Evolutionary conservation across 2,888 invertebrate species (phyloP).

Genomic region (Alsophila aescularia): DNA sequence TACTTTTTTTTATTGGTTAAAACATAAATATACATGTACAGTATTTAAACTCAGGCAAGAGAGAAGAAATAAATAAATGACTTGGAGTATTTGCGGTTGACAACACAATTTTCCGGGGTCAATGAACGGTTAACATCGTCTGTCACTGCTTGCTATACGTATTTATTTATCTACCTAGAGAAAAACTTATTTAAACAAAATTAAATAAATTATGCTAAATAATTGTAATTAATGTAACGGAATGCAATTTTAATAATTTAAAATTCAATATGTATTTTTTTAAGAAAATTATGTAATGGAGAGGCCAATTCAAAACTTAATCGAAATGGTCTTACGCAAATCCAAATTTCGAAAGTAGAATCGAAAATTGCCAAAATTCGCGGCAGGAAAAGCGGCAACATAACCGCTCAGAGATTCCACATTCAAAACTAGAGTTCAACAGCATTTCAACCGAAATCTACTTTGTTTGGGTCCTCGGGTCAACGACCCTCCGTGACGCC

Average conservation of each 20-base stretch:
- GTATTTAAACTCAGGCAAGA: background rate
- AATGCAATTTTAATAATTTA: background rate
- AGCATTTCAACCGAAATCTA: conserved; percentile 83
- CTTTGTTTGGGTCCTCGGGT: conserved; percentile 83
- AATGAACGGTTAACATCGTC: conserved; percentile 60
- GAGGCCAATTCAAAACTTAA: background rate
- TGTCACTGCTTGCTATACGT: conserved; percentile 23
- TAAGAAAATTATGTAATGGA: conserved; percentile 11
- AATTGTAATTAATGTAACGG: background rate
- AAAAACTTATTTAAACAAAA: conserved; percentile 21
- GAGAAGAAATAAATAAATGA: conserved; percentile 31
- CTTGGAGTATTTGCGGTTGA: conserved; percentile 55
- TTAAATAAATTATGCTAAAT: background rate
- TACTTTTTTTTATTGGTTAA: no score
- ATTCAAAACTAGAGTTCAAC: conserved; percentile 81
- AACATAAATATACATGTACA: no score
- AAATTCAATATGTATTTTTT: background rate
- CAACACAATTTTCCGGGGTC: conserved; percentile 74
- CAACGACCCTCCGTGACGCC: conserved; percentile 76
- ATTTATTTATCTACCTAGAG: conserved; percentile 27
- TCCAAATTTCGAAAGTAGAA: conserved; percentile 45
- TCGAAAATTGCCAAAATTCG: conserved; percentile 64
- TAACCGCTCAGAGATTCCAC: conserved; percentile 66
- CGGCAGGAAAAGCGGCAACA: conserved; percentile 60
- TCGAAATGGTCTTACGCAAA: conserved; percentile 29